These are phyloP conservation scores for Ptiloglossa arizonensis DNA, from an alignment of 1,140 invertebrate genomes.

Conservation along the genomic window DNA sequence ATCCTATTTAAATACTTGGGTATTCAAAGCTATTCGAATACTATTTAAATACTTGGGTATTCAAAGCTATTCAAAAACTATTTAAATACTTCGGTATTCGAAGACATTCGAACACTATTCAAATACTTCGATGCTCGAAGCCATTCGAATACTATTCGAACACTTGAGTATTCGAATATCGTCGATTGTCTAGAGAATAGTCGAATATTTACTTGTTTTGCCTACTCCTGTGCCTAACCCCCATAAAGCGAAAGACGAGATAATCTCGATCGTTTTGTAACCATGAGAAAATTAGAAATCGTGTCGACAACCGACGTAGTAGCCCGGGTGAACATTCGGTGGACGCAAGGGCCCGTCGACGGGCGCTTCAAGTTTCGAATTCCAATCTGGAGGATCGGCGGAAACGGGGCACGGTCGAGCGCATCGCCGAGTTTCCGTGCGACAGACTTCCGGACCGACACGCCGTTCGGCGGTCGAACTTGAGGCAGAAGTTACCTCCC, in stretches of 20 bases:
- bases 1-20: no score
- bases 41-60: no score
- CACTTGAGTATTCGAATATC: no score
- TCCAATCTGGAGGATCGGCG: slow-evolving; percentile 56
- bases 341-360: background rate
- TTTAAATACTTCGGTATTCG: no score
- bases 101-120: no score
- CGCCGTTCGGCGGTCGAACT: slow-evolving; percentile 65
- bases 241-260: background rate
- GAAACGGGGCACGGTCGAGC: slow-evolving; percentile 52
- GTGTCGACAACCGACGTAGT: background rate
- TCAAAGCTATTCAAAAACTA: no score
- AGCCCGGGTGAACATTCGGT: background rate
- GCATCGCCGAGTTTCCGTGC: slow-evolving; percentile 44
- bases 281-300: background rate
- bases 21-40: no score
- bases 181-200: no score
- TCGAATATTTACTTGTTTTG: no score
- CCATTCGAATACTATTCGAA: no score
- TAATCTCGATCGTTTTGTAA: background rate
- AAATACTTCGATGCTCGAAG: no score
- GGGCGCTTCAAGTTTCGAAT: slow-evolving; percentile 51
- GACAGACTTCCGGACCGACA: slow-evolving; percentile 58
- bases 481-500: slow-evolving; percentile 64
- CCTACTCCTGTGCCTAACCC: no score